Evolutionary conservation across 2,113 vertebrate species (phyloP), one percentile per base, ranked within the genome.

Genomic region (Zootoca vivipara): DNA sequence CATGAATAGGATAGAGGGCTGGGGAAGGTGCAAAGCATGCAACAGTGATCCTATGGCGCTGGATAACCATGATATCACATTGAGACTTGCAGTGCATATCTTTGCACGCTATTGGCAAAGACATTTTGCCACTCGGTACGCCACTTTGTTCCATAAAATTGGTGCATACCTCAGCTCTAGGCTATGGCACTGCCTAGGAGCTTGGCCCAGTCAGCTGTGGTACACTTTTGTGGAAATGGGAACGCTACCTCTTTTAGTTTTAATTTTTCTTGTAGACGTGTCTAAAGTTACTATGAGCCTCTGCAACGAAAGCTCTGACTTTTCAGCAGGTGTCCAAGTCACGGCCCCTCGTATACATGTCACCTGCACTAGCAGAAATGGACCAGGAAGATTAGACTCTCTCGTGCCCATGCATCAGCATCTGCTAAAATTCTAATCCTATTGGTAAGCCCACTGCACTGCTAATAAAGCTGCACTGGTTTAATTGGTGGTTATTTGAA

Each of bases 401-500:
- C 12, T 24, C 0, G 64, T 75, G 64, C 38, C 4, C n/a, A 89
- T 82, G 13, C 30, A 89, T 33, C 5, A 88, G 30, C 42, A 92
- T n/a, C 83, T 69, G 85, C 33, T 4, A 1, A 90, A 91, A 77
- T 81, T 89, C 28, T 9, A 86, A 80, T 72, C 30, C 69, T 87
- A 79, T 79, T 46, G 82, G 74, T 75, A 28, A 87, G 82, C 88
- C 18, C 7, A 42, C 38, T 42, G 12, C 18, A 33, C 40, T 40
- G 86, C 69, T 83, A 91, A 90, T 86, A 91, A 52, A 28, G 40
- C 30, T 52, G 72, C 22, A 46, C 24, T 65, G n/a, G 62, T 85
- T 90, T 89, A 93, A 93, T 92, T 80, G 87, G 52, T 46, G 46
- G 78, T 89, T 70, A 89, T 85, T 78, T 91, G 90, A 94, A 92